These are phyloP conservation scores for Stenodera caucasica DNA, from an alignment of 2,888 invertebrate genomes.

Conservation along the genomic window DNA sequence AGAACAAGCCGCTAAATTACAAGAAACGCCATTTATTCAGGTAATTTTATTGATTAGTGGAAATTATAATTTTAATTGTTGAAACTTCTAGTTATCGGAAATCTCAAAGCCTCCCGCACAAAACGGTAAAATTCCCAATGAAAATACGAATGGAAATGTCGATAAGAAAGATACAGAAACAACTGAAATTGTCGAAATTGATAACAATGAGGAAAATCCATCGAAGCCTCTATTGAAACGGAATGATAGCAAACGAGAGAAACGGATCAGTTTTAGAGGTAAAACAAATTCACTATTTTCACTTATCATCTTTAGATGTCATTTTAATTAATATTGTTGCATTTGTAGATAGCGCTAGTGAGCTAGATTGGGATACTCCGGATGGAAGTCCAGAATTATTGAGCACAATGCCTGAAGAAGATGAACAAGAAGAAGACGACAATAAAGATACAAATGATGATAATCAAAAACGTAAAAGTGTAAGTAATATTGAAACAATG, in stretches of 20 bases:
- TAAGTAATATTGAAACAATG: constrained; percentile 56
- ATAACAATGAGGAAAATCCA: constrained; percentile 39
- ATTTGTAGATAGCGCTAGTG: constrained; percentile 57
- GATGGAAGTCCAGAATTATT: constrained; percentile 57
- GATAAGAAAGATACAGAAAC: constrained; percentile 10
- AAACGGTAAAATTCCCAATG: constrained; percentile 50
- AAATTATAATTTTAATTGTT: too few species aligned
- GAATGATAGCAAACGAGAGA: constrained; percentile 51
- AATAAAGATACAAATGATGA: constrained; percentile 35
- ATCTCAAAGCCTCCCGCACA: constrained; percentile 31
- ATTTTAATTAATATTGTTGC: not conserved
- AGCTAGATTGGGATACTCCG: constrained; percentile 62
- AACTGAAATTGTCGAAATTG: constrained; percentile 18
- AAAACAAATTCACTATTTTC: constrained; percentile 31
- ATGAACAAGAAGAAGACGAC: constrained; percentile 48
- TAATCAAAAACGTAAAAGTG: constrained; percentile 46
- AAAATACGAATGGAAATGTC: constrained; percentile 36
- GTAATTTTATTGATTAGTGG: too few species aligned
- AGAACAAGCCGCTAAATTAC: constrained; percentile 71
- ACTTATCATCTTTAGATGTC: too few species aligned
- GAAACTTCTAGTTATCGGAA: constrained; percentile 16
- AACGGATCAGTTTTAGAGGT: constrained; percentile 64
- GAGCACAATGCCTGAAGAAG: constrained; percentile 50
- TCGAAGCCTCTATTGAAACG: constrained; percentile 36
- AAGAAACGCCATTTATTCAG: constrained; percentile 53